Base-by-base conservation (phyloP, 1,140 invertebrate genomes). In the Ganaspis sp. region DNA sequence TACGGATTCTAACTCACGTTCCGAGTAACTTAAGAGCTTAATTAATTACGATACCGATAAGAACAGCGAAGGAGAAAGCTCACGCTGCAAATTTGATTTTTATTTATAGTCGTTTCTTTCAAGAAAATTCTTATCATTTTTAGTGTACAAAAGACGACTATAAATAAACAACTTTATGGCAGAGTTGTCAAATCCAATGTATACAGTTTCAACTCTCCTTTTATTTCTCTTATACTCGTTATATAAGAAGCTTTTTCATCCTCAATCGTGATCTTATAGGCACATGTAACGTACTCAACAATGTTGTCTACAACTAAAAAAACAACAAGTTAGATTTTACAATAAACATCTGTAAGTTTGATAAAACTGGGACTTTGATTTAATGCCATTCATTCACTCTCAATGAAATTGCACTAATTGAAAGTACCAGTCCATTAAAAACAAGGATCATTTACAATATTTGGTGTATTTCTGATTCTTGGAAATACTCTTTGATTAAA, bases 241-340 rank as follows among this genome's bases (percentile, higher is more conserved):
- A 11, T n/a, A n/a, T 11, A 40, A 40, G 12, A 40, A n/a, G 12
- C 15, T 45, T 45, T 49, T 49, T 49, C 12, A 17, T 49, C n/a
- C 4, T 49, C 17, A 64, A 29, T 29, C 3, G 23, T 64, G 9
- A 64, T 64, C 21, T 64, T 12, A 29, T 64, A 64, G 58, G 58
- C 58, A 64, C 58, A 64, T 64, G 58, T 64, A 64, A 64, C 58
- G 58, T 64, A 64, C 58, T 64, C 58, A n/a, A 64, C 58, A 29
- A 11, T 15, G 12, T 58, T 64, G 23, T 26, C 23, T 64, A 29
- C 0, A 34, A 64, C 58, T 64, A 64, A 1, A n/a, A 64, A 64
- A 64, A 64, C 23, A 29, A 64, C 23, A n/a, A 34, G 23, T 29
- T 64, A 29, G 15, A 64, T 4, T 64, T 64, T 64, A 64, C 58